Evolutionary conservation across 2,797 vertebrate genomes (phyloP).

Genomic region (Argyrosomus regius): DNA sequence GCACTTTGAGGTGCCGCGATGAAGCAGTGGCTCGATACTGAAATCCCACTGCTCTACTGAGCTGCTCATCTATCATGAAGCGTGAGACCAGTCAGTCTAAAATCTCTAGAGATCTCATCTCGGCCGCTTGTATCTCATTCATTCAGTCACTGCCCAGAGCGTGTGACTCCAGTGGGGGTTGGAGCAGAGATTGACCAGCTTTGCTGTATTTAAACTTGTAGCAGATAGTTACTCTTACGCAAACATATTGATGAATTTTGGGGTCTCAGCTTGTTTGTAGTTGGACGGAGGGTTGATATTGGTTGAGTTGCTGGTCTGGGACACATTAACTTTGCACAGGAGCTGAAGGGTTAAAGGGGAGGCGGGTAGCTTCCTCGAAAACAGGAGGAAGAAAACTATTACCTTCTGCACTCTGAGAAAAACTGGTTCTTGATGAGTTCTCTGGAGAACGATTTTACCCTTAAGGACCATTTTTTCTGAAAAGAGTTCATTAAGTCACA

Average conservation of each 20-base stretch:
- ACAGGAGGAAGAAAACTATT: background rate
- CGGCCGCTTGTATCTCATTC: conserved; percentile 5
- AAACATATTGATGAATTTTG: background rate
- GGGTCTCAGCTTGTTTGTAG: background rate
- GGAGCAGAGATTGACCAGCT: background rate
- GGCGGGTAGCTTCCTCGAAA: background rate
- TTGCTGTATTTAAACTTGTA: background rate
- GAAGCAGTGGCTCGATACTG: conserved; percentile 5
- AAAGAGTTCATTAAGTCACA: too few species aligned
- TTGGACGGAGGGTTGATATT: background rate
- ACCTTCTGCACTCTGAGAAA: background rate
- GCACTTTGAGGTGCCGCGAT: background rate
- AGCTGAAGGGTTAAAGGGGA: background rate
- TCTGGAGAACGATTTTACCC: too few species aligned
- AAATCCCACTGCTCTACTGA: conserved; percentile 7
- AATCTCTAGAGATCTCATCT: conserved; percentile 26
- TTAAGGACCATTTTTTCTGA: too few species aligned
- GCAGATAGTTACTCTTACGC: background rate
- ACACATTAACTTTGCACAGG: background rate
- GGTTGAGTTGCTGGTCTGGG: too few species aligned
- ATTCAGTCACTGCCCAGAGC: conserved; percentile 30
- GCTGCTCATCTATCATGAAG: conserved; percentile 34
- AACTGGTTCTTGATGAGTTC: too few species aligned
- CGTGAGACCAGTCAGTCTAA: conserved; percentile 3
- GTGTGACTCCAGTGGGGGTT: background rate